Base-by-base conservation (phyloP, 2,797 vertebrate genomes). In the Schizothorax lantsangensis region DNA sequence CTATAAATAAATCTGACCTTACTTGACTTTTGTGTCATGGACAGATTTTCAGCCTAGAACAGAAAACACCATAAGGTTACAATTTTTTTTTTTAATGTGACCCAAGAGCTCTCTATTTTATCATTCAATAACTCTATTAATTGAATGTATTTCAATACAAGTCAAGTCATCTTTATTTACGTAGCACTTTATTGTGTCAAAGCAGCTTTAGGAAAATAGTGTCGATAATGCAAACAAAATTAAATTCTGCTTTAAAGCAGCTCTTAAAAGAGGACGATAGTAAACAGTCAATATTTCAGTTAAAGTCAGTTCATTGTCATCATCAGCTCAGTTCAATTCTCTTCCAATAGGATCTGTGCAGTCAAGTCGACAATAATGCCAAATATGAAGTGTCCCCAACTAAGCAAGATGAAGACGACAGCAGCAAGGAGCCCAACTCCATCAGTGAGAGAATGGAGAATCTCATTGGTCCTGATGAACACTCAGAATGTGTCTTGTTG, bases 401-500 rank as follows among this genome's bases (percentile, higher is more conserved):
- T 2, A 30, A 30, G 12, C 62, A 26, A 62, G 59, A 26, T 0
- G n/a, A 62, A 62, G 12, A n/a, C 2, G 26, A 64, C 59, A 14
- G n/a, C 26, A 26, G 11, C 59, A 66, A 30, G 4, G 26, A 30
- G 21, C 62, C 5, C 30, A 64, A 64, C 62, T 64, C 62, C 62
- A 30, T 33, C 26, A 7, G 62, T 6, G 26, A 64, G 62, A 33
- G 26, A 30, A 8, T 33, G 14, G 30, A 66, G 30, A 69, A 15
- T n/a, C 40, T 83, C 21, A 36, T 23, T 9, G 12, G 30, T 66
- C 54, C 45, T 77, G 57, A 59, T 54, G 72, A 77, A 75, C 62
- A 49, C 43, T 77, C 59, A 75, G 75, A 68, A 33, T 45, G 68
- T 36, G 30, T 45, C 40, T 68, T 49, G 78, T 71, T 79, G 68